These are phyloP conservation scores for Xylota segnis DNA, from an alignment of 2,888 invertebrate species.

Conservation along the genomic window DNA sequence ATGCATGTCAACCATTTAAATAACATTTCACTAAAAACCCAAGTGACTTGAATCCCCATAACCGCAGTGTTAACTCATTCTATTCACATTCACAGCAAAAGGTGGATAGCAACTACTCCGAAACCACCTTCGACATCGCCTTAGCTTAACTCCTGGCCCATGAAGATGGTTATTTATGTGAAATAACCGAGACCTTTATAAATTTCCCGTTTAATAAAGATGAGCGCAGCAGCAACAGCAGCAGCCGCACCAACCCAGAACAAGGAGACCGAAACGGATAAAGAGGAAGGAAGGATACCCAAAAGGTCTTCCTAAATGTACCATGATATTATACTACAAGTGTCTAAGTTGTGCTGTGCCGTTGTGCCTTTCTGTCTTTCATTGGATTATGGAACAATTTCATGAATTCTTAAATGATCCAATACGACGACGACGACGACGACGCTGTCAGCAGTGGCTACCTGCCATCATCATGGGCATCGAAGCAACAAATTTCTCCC, in stretches of 20 bases:
- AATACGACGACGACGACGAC: too few relatives aligned
- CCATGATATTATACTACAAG: slow-evolving; percentile 65
- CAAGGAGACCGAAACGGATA: neutral
- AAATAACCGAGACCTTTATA: slow-evolving; percentile 73
- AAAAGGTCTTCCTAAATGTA: slow-evolving; percentile 63
- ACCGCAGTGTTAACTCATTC: slow-evolving; percentile 10
- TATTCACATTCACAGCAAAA: slow-evolving; percentile 23
- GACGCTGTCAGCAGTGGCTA: slow-evolving; percentile 64
- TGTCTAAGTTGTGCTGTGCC: slow-evolving; percentile 47
- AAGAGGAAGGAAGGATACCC: slow-evolving; percentile 15
- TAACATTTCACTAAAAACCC: neutral
- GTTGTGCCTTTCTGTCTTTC: slow-evolving; percentile 34
- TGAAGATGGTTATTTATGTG: slow-evolving; percentile 75
- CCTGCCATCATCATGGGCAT: slow-evolving; percentile 57
- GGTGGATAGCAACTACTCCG: slow-evolving; percentile 35
- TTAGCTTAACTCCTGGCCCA: slow-evolving; percentile 59
- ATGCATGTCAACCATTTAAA: too few relatives aligned
- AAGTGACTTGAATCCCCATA: neutral
- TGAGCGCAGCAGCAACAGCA: slow-evolving; percentile 66
- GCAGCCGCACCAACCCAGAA: slow-evolving; percentile 40
- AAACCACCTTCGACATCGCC: slow-evolving; percentile 40
- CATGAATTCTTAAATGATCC: slow-evolving; percentile 75
- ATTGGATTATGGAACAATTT: slow-evolving; percentile 72
- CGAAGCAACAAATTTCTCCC: slow-evolving; percentile 72
- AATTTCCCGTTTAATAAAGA: slow-evolving; percentile 73